These are phyloP conservation scores for Mechanitis messenoides DNA, from an alignment of 2,888 invertebrate genomes.

Conservation along the genomic window DNA sequence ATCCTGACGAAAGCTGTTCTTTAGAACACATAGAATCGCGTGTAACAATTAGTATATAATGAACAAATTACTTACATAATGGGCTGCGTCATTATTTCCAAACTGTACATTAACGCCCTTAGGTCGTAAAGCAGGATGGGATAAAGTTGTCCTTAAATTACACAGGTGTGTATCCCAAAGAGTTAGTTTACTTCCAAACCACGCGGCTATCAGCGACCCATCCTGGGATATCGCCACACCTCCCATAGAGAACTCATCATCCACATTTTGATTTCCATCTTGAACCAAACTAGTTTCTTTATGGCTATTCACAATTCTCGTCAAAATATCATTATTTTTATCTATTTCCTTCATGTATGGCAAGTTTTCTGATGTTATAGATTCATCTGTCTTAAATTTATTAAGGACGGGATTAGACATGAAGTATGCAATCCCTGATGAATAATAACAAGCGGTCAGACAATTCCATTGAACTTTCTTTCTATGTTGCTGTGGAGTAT, in stretches of 20 bases:
- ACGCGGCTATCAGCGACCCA: constrained; percentile 70
- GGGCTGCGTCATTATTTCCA: constrained; percentile 64
- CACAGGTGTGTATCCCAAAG: constrained; percentile 67
- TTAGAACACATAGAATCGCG: no score
- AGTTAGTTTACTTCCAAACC: constrained; percentile 68
- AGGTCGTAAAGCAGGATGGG: constrained; percentile 64
- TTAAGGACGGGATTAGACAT: constrained; percentile 54
- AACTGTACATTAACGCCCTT: constrained; percentile 63
- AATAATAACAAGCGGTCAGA: constrained; percentile 66
- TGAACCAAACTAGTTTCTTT: constrained; percentile 43
- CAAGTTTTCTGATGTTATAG: constrained; percentile 28
- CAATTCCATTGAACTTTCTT: constrained; percentile 52
- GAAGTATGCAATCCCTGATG: constrained; percentile 56
- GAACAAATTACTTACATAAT: constrained; percentile 60
- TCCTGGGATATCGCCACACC: constrained; percentile 68
- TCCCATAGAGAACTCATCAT: constrained; percentile 56
- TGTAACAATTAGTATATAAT: background rate
- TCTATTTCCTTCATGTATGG: constrained; percentile 45
- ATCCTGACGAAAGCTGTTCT: no score
- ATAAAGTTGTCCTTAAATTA: constrained; percentile 55
- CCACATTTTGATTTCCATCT: constrained; percentile 31
- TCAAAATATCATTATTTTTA: constrained; percentile 46
- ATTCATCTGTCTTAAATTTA: constrained; percentile 47
- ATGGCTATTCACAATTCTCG: constrained; percentile 55
- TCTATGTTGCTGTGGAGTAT: constrained; percentile 35